Conservation (phyloP, 1,140 invertebrate species). For the Sitophilus oryzae region DNA sequence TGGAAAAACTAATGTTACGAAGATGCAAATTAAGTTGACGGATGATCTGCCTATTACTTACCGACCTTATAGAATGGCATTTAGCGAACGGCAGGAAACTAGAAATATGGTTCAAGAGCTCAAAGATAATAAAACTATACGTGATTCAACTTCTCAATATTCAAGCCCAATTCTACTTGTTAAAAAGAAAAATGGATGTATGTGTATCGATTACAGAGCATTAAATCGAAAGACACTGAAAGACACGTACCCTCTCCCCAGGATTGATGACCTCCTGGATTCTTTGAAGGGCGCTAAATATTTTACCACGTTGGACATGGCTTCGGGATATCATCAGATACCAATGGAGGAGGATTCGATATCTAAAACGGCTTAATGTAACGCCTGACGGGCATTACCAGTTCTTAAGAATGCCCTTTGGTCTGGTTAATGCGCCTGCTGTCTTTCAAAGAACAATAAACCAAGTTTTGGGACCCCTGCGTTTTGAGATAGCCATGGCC, state of each 20-base stretch:
- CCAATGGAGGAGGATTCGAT: slow-evolving; percentile 35
- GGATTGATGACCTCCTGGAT: slow-evolving; percentile 35
- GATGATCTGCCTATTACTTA: not conserved
- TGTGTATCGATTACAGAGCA: slow-evolving; percentile 31
- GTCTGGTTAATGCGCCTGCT: slow-evolving; percentile 42
- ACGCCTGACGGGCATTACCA: slow-evolving; percentile 44
- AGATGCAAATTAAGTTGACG: too few relatives aligned
- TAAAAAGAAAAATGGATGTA: slow-evolving; percentile 30
- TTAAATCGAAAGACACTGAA: slow-evolving; percentile 29
- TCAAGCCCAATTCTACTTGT: slow-evolving; percentile 34
- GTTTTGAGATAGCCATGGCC: not conserved
- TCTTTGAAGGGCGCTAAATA: slow-evolving; percentile 20
- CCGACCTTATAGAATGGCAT: not conserved
- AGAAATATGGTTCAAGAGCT: not conserved
- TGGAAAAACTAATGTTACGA: too few relatives aligned
- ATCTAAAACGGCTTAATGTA: slow-evolving; percentile 41
- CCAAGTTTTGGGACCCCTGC: slow-evolving; percentile 1
- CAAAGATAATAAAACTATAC: not conserved
- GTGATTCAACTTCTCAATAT: slow-evolving; percentile 17
- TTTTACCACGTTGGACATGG: slow-evolving; percentile 33
- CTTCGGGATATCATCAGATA: too few relatives aligned
- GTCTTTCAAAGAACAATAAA: slow-evolving; percentile 17
- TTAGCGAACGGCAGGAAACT: not conserved
- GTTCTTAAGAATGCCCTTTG: slow-evolving; percentile 43
- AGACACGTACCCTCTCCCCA: slow-evolving; percentile 26